Base-by-base conservation (phyloP, 2,797 vertebrate genomes). In the Enteromius argenteus region DNA sequence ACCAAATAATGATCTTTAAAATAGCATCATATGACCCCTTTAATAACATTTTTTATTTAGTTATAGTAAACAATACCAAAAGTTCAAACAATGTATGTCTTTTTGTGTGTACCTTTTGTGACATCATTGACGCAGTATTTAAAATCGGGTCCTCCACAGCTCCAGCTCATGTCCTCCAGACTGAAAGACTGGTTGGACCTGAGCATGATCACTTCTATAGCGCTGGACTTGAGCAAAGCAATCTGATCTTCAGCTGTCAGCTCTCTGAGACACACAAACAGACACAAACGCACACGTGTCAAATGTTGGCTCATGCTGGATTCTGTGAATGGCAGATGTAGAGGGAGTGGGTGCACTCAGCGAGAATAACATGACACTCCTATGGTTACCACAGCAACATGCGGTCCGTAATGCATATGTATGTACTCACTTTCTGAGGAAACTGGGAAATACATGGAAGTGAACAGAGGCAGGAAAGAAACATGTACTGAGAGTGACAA, bases 141-240 rank as follows among this genome's bases (percentile, higher is more conserved):
- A 90, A 97, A 99, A 74, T 99, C 97, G 0, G 88, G 93, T 75
- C 94, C 95, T 77, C 98, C 98, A 0, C 98, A 99, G 91, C 95
- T 96, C 98, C 98, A 99, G 71, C 96, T 95, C 98, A 99, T 99
- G 90, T 99, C 97, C 14, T 99, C 97, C 79, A 97, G 89, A 77
- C 90, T 96, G 93, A 99, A 99, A 0, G 98, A 98, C 93, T 99
- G 95, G 90, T 99, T 99, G 6, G 98, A 99, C 39, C 98, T 96
- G 83, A 99, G 91, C 98, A 99, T 99, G 91, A 99, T 98, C 88
- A 99, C 97, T 94, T 99, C 98, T 0, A 99, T 99, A 92, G 96
- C 97, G 0, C 98, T 98, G 42, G 97, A 99, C 91, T 99, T 99
- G 66, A 99, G 90, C 90, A 99, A 93, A 53, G 97, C 97, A 0